A percentile compares a stretch with the other conserved stretches of the same genome.
Conservation (phyloP, 2,113 vertebrate species). For the Geothlypis trichas region DNA sequence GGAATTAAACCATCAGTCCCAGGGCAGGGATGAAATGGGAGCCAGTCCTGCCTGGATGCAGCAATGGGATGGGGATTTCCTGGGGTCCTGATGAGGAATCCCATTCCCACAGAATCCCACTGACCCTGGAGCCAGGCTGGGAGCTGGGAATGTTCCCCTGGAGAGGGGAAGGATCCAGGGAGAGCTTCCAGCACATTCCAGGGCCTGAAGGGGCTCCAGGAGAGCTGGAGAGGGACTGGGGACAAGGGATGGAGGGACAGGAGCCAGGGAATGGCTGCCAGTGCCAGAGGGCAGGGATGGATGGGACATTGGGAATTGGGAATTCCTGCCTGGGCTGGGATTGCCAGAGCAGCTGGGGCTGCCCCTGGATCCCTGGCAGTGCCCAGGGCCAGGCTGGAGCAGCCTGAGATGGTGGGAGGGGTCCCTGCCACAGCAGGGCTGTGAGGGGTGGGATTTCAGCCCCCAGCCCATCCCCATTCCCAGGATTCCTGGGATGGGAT, state of each 20-base stretch:
- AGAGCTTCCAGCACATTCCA: neutral
- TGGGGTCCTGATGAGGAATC: neutral
- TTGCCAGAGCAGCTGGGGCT: neutral
- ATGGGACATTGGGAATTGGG: neutral
- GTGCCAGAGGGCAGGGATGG: neutral
- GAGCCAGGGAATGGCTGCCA: neutral
- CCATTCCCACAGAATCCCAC: neutral
- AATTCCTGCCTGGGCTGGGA: neutral
- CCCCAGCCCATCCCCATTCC: too few species aligned
- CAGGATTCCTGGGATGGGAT: too few species aligned
- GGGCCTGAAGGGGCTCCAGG: neutral
- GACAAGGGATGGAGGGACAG: neutral
- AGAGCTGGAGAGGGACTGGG: neutral
- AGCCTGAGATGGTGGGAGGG: fast-evolving
- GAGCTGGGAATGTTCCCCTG: neutral
- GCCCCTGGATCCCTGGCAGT: neutral
- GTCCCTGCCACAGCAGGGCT: neutral
- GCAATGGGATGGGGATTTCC: fast-evolving
- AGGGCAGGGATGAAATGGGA: neutral
- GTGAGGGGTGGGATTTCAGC: neutral
- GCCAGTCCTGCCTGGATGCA: fast-evolving
- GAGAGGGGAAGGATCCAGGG: neutral
- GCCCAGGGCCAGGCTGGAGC: neutral
- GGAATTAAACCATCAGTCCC: fast-evolving
- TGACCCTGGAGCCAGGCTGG: neutral